These are phyloP conservation scores for Allacma fusca DNA, from an alignment of 2,888 invertebrate genomes.

Conservation along the genomic window DNA sequence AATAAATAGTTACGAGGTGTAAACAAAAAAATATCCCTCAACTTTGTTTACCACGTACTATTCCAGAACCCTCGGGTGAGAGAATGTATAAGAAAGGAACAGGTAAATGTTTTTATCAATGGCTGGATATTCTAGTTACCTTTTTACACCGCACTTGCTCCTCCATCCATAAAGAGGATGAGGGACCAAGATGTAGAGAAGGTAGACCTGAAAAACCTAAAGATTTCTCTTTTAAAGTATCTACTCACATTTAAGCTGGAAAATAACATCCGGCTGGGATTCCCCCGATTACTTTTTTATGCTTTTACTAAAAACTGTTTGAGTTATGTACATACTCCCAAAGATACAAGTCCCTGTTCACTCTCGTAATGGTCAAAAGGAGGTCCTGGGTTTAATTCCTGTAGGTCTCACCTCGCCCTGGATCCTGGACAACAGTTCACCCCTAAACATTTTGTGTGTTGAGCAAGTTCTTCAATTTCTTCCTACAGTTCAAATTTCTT, in stretches of 20 bases:
- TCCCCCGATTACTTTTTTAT: neutral
- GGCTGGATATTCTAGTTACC: neutral
- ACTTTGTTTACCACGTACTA: neutral
- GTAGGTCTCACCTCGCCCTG: too few relatives aligned
- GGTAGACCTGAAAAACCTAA: too few relatives aligned
- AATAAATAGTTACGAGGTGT: neutral
- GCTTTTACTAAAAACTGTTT: neutral
- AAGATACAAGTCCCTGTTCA: neutral
- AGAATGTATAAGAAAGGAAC: neutral
- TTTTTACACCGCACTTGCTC: neutral
- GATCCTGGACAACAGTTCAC: too few relatives aligned
- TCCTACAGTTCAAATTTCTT: too few relatives aligned
- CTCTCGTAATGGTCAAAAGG: neutral
- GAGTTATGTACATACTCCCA: neutral
- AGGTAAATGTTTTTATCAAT: neutral
- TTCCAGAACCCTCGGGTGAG: neutral
- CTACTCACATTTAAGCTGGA: neutral
- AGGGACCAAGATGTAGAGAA: too few relatives aligned
- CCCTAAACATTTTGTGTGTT: too few relatives aligned
- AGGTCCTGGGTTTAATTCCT: too few relatives aligned
- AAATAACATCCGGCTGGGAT: slow-evolving; percentile 21
- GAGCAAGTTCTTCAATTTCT: too few relatives aligned
- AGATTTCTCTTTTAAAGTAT: too few relatives aligned
- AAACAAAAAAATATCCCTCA: slow-evolving; percentile 15
- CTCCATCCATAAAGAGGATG: too few relatives aligned